phyloP scores from a whole-genome alignment of 2,113 vertebrate species.

The Phalacrocorax carbo region DNA sequence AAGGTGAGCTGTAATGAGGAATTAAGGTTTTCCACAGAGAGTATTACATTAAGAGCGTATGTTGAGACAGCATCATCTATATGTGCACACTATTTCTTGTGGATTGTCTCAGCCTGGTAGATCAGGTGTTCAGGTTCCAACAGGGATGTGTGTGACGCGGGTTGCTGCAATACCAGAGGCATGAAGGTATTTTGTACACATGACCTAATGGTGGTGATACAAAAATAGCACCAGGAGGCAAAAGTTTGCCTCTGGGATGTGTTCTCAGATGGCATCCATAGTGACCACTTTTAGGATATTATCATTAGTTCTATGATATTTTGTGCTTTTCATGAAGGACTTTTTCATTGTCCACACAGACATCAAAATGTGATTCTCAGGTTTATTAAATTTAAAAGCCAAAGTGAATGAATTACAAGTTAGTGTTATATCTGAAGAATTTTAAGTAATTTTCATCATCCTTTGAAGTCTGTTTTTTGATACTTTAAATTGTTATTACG shows the following conservation, averaged over 20 bases:
- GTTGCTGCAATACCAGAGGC: background rate
- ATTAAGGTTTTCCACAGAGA: background rate
- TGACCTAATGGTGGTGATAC: background rate
- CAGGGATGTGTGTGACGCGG: fast-evolving
- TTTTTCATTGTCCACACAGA: background rate
- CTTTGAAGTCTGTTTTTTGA: background rate
- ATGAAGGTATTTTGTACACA: fast-evolving
- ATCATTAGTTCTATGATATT: background rate
- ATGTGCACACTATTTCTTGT: fast-evolving
- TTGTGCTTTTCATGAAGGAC: background rate
- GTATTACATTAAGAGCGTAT: background rate
- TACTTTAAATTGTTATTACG: background rate
- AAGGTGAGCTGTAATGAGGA: background rate
- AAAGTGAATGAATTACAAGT: background rate
- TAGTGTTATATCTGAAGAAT: background rate
- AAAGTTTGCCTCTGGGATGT: background rate
- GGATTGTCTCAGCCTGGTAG: background rate
- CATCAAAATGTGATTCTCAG: background rate
- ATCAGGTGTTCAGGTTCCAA: fast-evolving
- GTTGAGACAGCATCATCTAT: background rate
- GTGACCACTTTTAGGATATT: background rate
- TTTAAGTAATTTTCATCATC: background rate
- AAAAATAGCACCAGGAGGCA: background rate
- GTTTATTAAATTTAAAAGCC: background rate
- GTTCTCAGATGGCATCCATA: background rate